Evolutionary conservation across 2,888 invertebrate genomes (phyloP), one percentile per base, ranked within the genome.

Genomic region (Ormyrus pomaceus): DNA sequence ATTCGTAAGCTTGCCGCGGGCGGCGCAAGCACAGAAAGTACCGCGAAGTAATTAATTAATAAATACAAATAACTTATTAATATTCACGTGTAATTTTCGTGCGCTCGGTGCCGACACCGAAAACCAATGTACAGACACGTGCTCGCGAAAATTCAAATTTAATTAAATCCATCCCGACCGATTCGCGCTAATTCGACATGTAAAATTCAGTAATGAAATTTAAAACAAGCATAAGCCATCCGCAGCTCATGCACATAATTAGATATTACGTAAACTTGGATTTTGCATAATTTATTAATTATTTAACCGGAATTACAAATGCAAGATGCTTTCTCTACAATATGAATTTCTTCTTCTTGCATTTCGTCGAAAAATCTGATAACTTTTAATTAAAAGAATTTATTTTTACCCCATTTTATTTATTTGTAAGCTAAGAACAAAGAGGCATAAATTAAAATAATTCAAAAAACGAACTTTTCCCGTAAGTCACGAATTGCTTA

Each of bases 131-230:
- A 34, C 4, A 34, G 34, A 34, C 34, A 34, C 53, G 46, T 0
- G 19, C 56, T 10, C 50, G 46, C 45, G 72, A 64, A 74, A 65
- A 65, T 65, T 19, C 34, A 65, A 48, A 65, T 74, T 74, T 56
- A 74, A 74, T 74, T 74, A 65, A 65, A 65, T 65, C 8, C 11
- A 51, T 71, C 50, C 65, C 11, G 0, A n/a, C 2, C 7, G 19
- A 6, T 10, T 7, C n/a, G 46, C 53, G 13, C 45, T 73, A 55
- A 71, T 64, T 56, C 48, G 6, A 56, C 64, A 11, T 73, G 64
- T 64, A 55, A 64, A 64, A 48, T 73, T 11, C 64, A 46, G 48
- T 56, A 56, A 55, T 56, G 65, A 74, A 61, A 74, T 74, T 65
- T 74, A 56, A 58, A 65, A 65, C 58, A 8, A 65, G 50, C 46